Conservation (phyloP, 2,888 invertebrate species). For the Colletes collaris region DNA sequence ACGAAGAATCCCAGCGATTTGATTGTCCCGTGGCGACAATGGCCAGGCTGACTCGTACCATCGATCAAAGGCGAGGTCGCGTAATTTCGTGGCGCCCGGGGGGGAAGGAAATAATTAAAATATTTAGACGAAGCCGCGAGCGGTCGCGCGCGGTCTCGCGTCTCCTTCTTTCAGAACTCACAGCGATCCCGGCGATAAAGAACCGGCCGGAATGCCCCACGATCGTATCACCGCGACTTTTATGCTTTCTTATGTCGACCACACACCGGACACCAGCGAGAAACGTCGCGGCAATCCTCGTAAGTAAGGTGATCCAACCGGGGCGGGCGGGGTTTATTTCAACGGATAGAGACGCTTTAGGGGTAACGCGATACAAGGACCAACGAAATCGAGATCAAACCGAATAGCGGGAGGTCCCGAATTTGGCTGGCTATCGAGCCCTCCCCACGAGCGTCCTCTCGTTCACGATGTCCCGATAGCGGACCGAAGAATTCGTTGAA, state of each 20-base stretch:
- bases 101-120: conserved; percentile 67
- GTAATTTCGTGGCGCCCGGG: conserved; percentile 50
- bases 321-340: conserved; percentile 36
- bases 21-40: conserved; percentile 61
- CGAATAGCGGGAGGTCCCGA: conserved; percentile 44
- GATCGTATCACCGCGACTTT: conserved; percentile 75
- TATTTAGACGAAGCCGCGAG: conserved; percentile 59
- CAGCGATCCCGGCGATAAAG: conserved; percentile 69
- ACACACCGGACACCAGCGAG: conserved; percentile 54
- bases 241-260: conserved; percentile 74
- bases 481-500: not conserved
- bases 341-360: conserved; percentile 61
- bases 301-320: conserved; percentile 54
- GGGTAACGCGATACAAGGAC: conserved; percentile 65
- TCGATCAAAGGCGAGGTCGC: conserved; percentile 41
- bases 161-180: conserved; percentile 40
- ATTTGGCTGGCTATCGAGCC: conserved; percentile 17
- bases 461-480: not conserved
- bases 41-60: conserved; percentile 30
- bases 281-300: conserved; percentile 50
- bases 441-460: not conserved
- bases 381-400: conserved; percentile 57
- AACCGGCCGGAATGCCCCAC: conserved; percentile 72
- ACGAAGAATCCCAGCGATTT: conserved; percentile 54
- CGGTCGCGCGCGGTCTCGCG: conserved; percentile 20